These are phyloP conservation scores for Enteromius anoplus DNA, from an alignment of 2,797 vertebrate species.

Conservation along the genomic window DNA sequence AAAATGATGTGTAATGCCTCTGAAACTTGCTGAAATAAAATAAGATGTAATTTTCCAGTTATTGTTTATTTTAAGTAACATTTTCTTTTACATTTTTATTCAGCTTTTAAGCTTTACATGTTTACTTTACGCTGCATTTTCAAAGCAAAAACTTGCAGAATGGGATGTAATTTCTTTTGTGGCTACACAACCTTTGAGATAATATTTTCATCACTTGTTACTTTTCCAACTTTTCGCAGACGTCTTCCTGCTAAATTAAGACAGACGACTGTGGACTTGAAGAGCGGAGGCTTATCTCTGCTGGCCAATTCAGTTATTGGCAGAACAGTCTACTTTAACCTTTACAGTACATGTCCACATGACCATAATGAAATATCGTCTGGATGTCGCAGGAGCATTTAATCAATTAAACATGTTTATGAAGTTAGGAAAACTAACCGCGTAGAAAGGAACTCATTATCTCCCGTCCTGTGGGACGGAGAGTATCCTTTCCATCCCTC, in stretches of 20 bases:
- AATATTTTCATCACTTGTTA: constrained; percentile 21
- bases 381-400: constrained; percentile 32
- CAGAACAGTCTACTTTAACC: constrained; percentile 36
- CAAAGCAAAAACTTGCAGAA: background rate
- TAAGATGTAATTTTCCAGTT: background rate
- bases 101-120: background rate
- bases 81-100: background rate
- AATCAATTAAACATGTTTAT: constrained; percentile 54
- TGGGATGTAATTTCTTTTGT: background rate
- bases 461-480: constrained; percentile 11
- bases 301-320: constrained; percentile 27
- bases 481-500: constrained; percentile 21
- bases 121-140: background rate
- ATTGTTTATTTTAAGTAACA: background rate
- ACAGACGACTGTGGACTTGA: background rate
- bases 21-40: background rate
- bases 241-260: constrained; percentile 39
- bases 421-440: constrained; percentile 36
- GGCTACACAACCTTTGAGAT: background rate
- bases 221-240: constrained; percentile 14
- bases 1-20: background rate
- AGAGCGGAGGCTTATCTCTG: constrained; percentile 27
- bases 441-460: constrained; percentile 36
- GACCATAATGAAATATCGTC: constrained; percentile 45
- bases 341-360: constrained; percentile 42